Evolutionary conservation across 2,797 vertebrate species (phyloP), one percentile per base, ranked within the genome.

Genomic region (Dicrostonyx torquatus): DNA sequence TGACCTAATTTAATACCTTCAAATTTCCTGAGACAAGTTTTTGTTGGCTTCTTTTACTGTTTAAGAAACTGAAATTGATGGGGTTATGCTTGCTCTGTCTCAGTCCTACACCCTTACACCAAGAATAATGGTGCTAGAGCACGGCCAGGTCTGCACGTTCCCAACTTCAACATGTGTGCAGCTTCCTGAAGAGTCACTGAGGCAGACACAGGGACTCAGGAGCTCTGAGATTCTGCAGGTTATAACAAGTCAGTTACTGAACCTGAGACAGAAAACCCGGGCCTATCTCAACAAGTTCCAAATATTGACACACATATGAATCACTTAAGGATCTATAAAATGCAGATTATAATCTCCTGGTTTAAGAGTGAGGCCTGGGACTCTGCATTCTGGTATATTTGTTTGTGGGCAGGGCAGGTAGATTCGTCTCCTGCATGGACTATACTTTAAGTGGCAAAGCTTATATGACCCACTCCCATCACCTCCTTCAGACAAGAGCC

Each of bases 1-100:
- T 80, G 92, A 80, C 89, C 68, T 95, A 87, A 88, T 91, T 93
- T 84, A 93, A 90, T 95, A 58, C 53, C 62, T 90, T 83, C 68
- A 53, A 75, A 90, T 95, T 96, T 95, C 88, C 80, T 79, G 17
- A 96, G 17, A 73, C 70, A 91, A 93, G 43, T 64, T 85, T 90
- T 43, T 91, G 34, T 89, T 70, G 72, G 84, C 40, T 40, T 84
- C 58, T 77, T 70, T 76, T 68, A 66, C 53, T 91, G 22, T 76
- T 70, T 48, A 79, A 75, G 84, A 84, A 80, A 72, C 6, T 2
- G 48, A 94, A 94, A 79, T 58, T 62, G 43, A 83, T 29, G 43
- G 94, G 17, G 14, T 83, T 66, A 34, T 29, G 11, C 66, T 73
- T 31, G 22, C 55, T 89, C 86, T 62, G 18, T 68, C 50, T 84